Conservation (phyloP, 2,888 invertebrate species). For the Anthrax anthrax region DNA sequence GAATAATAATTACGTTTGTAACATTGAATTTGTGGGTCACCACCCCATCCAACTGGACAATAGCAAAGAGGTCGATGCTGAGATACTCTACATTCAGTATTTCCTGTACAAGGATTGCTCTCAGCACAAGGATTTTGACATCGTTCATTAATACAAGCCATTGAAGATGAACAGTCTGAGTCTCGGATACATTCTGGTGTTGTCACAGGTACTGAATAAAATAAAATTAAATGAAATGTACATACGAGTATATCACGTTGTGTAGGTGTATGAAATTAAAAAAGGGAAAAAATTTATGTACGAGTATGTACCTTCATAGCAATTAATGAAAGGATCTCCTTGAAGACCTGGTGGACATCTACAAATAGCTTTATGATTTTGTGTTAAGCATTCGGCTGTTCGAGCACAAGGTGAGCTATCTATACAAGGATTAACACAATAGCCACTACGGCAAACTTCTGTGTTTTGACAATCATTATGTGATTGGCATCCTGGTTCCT, state of each 20-base stretch:
- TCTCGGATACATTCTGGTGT: constrained; percentile 57
- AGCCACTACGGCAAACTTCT: constrained; percentile 55
- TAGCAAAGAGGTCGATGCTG: constrained; percentile 70
- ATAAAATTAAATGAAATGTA: background rate
- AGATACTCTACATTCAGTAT: constrained; percentile 63
- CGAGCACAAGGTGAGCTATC: constrained; percentile 54
- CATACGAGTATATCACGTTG: too few species aligned
- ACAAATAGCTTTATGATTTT: constrained; percentile 63
- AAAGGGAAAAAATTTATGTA: too few species aligned
- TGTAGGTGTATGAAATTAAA: too few species aligned
- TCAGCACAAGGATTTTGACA: constrained; percentile 71
- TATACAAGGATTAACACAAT: constrained; percentile 64
- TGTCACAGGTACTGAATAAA: constrained; percentile 23
- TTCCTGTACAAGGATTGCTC: constrained; percentile 63
- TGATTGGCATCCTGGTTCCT: constrained; percentile 49
- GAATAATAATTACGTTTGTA: constrained; percentile 68
- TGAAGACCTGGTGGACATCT: constrained; percentile 55
- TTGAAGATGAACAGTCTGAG: constrained; percentile 58
- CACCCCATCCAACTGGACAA: constrained; percentile 74
- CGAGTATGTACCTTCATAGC: constrained; percentile 35
- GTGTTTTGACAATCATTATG: constrained; percentile 58
- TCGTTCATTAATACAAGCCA: constrained; percentile 63
- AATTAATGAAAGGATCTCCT: constrained; percentile 71
- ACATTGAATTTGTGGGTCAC: constrained; percentile 72
- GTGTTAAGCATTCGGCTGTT: constrained; percentile 62